A percentile compares a stretch with the other conserved stretches of the same genome.
Evolutionary conservation across 1,140 invertebrate species (phyloP).

Genomic region (Parapsyche elsis): DNA sequence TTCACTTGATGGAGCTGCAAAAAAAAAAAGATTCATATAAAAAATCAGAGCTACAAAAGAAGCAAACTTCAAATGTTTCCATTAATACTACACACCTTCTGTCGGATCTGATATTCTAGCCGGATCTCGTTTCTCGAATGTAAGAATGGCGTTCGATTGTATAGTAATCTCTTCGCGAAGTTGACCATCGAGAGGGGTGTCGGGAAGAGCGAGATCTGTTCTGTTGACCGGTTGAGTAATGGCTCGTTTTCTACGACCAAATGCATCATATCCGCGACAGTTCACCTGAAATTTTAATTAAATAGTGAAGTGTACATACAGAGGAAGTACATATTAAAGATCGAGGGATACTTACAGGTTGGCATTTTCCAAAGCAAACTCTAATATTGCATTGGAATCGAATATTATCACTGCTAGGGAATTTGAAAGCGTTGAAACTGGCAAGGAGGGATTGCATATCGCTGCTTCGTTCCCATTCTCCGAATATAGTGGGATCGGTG

Average conservation of each 20-base stretch:
- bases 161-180: conserved; percentile 93
- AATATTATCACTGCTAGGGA: conserved; percentile 94
- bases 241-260: conserved; percentile 81
- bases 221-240: conserved; percentile 66
- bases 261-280: conserved; percentile 90
- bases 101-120: conserved; percentile 71
- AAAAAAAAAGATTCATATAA: neutral
- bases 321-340: conserved; percentile 26
- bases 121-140: conserved; percentile 83
- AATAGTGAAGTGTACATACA: conserved; percentile 27
- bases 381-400: conserved; percentile 96
- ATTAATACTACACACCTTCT: conserved; percentile 72
- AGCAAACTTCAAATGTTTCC: neutral
- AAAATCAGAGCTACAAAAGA: conserved; percentile 6
- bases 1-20: conserved; percentile 53
- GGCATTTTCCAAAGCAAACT: conserved; percentile 94
- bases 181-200: conserved; percentile 79
- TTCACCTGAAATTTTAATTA: conserved; percentile 75
- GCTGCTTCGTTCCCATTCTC: conserved; percentile 90
- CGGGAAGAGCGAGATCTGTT: conserved; percentile 70
- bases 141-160: conserved; percentile 90
- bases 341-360: conserved; percentile 77
- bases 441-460: conserved; percentile 85
- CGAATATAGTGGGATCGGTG: conserved; percentile 91
- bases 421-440: conserved; percentile 95